Conservation (phyloP, 1,140 invertebrate species). For the Orchestia grillus region DNA sequence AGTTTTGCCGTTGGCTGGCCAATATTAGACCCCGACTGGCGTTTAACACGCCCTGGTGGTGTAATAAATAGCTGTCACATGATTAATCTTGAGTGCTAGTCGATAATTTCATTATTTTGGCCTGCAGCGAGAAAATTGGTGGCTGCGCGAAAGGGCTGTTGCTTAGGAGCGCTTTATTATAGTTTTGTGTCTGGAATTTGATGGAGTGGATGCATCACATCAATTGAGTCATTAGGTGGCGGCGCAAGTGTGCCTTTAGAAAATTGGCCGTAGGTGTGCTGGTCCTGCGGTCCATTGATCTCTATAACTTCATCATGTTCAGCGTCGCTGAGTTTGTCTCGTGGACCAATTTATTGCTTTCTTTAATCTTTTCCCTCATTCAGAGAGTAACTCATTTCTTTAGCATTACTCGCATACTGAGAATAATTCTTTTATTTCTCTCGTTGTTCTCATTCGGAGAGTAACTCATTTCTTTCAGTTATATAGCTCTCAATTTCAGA, state of each 20-base stretch:
- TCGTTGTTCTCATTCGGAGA: not conserved
- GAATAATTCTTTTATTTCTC: not conserved
- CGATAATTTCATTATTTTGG: slow-evolving; percentile 25
- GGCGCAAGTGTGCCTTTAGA: not conserved
- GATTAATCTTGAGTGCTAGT: slow-evolving; percentile 4
- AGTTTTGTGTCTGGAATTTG: not conserved
- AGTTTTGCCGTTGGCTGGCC: not conserved
- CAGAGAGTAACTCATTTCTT: not conserved
- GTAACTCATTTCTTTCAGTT: not conserved
- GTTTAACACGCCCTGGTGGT: not conserved
- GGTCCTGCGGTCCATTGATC: not conserved
- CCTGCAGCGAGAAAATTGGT: not conserved
- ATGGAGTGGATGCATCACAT: not conserved
- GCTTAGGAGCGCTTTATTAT: not conserved
- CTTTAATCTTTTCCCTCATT: too few species aligned
- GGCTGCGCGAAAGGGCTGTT: not conserved
- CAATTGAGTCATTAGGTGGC: not conserved
- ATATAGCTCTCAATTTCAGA: too few species aligned
- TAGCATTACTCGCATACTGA: too few species aligned
- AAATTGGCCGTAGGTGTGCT: not conserved
- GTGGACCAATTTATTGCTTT: not conserved
- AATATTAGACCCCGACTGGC: not conserved
- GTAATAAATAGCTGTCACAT: not conserved
- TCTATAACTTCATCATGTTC: not conserved
- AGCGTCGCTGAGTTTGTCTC: not conserved